These are phyloP conservation scores for Neocrepidodera transversa DNA, from an alignment of 2,888 invertebrate genomes.

Conservation along the genomic window DNA sequence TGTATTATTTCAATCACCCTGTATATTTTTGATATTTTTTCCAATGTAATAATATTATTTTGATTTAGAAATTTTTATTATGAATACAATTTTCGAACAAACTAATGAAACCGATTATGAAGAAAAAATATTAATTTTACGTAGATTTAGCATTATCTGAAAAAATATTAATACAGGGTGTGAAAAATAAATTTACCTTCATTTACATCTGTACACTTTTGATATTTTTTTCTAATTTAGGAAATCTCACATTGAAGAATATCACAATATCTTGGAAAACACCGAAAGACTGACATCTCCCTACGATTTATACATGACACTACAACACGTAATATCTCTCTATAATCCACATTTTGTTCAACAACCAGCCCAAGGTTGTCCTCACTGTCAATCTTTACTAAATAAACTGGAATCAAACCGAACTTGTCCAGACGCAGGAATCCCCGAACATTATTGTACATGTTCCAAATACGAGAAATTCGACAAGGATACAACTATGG, in stretches of 20 bases:
- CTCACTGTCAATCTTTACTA: slow-evolving; percentile 72
- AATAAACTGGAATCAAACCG: slow-evolving; percentile 66
- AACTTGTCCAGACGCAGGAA: slow-evolving; percentile 72
- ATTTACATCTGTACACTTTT: too few relatives aligned
- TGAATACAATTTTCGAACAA: too few relatives aligned
- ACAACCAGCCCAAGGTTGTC: slow-evolving; percentile 65
- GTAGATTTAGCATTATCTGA: too few relatives aligned
- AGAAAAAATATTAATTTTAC: too few relatives aligned
- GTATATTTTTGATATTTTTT: too few relatives aligned
- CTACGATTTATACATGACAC: slow-evolving; percentile 77
- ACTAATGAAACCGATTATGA: too few relatives aligned
- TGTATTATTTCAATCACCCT: too few relatives aligned
- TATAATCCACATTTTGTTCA: slow-evolving; percentile 44
- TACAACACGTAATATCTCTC: slow-evolving; percentile 66
- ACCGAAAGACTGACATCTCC: slow-evolving; percentile 74
- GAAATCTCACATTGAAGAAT: slow-evolving; percentile 62
- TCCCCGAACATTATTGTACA: slow-evolving; percentile 78
- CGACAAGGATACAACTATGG: slow-evolving; percentile 61
- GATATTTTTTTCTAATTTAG: too few relatives aligned
- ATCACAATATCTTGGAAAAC: slow-evolving; percentile 67
- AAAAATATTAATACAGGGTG: too few relatives aligned
- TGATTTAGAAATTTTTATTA: too few relatives aligned
- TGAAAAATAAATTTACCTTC: too few relatives aligned
- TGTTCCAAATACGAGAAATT: slow-evolving; percentile 68
- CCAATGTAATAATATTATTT: too few relatives aligned